phyloP scores from a whole-genome alignment of 2,797 vertebrate genomes.

The Brotula barbata region DNA sequence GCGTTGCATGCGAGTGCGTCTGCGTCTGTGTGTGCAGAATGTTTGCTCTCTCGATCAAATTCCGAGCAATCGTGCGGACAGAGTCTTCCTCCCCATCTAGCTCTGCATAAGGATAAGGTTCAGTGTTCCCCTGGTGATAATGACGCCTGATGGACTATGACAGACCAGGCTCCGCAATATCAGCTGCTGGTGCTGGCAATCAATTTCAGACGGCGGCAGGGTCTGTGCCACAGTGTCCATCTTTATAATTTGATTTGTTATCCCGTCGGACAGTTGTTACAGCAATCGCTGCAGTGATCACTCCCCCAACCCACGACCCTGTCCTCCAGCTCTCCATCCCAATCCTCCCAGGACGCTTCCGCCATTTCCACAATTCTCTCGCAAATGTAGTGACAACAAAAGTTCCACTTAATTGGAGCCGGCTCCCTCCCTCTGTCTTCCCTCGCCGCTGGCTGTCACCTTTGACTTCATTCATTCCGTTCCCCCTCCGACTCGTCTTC shows the following conservation, averaged over 20 bases:
- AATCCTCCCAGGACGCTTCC: conserved; percentile 31
- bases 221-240: conserved; percentile 66
- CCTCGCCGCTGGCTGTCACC: conserved; percentile 38
- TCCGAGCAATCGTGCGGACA: conserved; percentile 14
- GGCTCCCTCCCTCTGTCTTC: conserved; percentile 28
- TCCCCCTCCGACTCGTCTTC: conserved; percentile 28
- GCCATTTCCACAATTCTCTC: conserved; percentile 39
- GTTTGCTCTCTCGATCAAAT: conserved; percentile 8
- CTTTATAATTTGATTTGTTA: conserved; percentile 80
- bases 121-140: conserved; percentile 71
- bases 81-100: conserved; percentile 49
- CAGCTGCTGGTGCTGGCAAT: conserved; percentile 70
- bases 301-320: conserved; percentile 44
- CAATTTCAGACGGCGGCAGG: conserved; percentile 65
- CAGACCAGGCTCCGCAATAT: conserved; percentile 67
- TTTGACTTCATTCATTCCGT: conserved; percentile 40
- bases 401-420: conserved; percentile 52
- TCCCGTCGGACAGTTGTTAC: conserved; percentile 72
- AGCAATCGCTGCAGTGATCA: conserved; percentile 70
- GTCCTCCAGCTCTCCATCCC: conserved; percentile 3
- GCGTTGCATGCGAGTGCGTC: background rate
- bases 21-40: conserved; percentile 13
- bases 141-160: conserved; percentile 75
- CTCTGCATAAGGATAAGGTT: conserved; percentile 59
- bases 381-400: conserved; percentile 41